These are phyloP conservation scores for Aplocera efformata DNA, from an alignment of 2,888 invertebrate genomes.

Conservation along the genomic window DNA sequence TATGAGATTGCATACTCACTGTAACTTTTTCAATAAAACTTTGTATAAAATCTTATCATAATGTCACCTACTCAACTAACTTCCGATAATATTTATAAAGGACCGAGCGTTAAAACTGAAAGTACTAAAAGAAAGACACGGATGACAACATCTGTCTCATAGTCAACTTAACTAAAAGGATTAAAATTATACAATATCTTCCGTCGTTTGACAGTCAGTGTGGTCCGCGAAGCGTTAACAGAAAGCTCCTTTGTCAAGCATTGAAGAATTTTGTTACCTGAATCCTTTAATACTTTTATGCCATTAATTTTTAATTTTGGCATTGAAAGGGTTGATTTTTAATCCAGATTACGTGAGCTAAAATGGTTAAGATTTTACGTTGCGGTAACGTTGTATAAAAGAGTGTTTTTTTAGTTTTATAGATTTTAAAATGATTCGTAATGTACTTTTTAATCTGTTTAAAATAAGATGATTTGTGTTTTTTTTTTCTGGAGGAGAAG, in stretches of 20 bases:
- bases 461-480: slow-evolving; percentile 6
- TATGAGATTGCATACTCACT: not conserved
- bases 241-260: slow-evolving; percentile 65
- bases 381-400: slow-evolving; percentile 50
- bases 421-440: slow-evolving; percentile 26
- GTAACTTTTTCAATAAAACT: not conserved
- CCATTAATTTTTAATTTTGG: slow-evolving; percentile 76
- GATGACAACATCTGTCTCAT: slow-evolving; percentile 73
- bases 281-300: slow-evolving; percentile 78
- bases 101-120: slow-evolving; percentile 51
- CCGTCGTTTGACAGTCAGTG: slow-evolving; percentile 75
- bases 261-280: slow-evolving; percentile 71
- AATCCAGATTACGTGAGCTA: slow-evolving; percentile 67
- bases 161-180: slow-evolving; percentile 80
- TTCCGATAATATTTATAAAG: slow-evolving; percentile 48
- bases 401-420: slow-evolving; percentile 36
- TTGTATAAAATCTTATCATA: slow-evolving; percentile 1
- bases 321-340: slow-evolving; percentile 72
- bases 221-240: slow-evolving; percentile 75
- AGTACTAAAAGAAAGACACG: slow-evolving; percentile 68
- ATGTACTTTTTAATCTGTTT: slow-evolving; percentile 6
- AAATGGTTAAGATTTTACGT: slow-evolving; percentile 46
- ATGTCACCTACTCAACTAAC: slow-evolving; percentile 29
- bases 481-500: not conserved
- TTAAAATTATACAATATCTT: slow-evolving; percentile 80